Percentiles rank a stretch among this genome's conserved stretches.
phyloP scores from a whole-genome alignment of 2,888 invertebrate genomes.

The Drosophila diplacantha region DNA sequence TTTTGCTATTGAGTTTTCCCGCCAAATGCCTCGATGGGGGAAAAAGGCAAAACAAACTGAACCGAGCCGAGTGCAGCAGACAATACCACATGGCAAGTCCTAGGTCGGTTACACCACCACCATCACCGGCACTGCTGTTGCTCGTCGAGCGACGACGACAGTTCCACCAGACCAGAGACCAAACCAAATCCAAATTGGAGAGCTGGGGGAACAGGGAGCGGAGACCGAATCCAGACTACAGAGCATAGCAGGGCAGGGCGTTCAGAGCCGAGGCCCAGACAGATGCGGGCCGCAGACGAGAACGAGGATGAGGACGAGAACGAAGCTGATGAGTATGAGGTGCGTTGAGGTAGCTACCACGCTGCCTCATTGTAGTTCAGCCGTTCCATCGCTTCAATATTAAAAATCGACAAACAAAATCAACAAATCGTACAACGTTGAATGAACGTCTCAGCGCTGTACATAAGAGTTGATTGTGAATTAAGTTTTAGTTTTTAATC shows the following conservation, averaged over 20 bases:
- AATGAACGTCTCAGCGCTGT: background rate
- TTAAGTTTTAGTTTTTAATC: background rate
- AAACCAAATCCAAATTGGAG: slow-evolving; percentile 6
- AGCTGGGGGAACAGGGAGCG: slow-evolving; percentile 4
- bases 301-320: slow-evolving; percentile 8
- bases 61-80: slow-evolving; percentile 51
- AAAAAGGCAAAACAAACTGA: slow-evolving; percentile 27
- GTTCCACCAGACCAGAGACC: slow-evolving; percentile 20
- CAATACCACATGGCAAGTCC: slow-evolving; percentile 75
- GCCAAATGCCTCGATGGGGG: slow-evolving; percentile 57
- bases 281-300: slow-evolving; percentile 36
- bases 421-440: slow-evolving; percentile 51
- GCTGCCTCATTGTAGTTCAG: slow-evolving; percentile 22
- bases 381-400: slow-evolving; percentile 37
- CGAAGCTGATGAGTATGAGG: slow-evolving; percentile 3
- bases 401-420: slow-evolving; percentile 67
- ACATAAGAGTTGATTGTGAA: background rate
- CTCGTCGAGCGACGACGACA: slow-evolving; percentile 4
- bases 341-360: slow-evolving; percentile 25
- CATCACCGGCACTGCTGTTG: slow-evolving; percentile 27
- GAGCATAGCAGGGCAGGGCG: slow-evolving; percentile 6
- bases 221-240: slow-evolving; percentile 12
- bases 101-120: slow-evolving; percentile 74
- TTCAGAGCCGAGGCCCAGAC: slow-evolving; percentile 29
- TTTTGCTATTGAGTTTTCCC: slow-evolving; percentile 69